Evolutionary conservation across 1,140 invertebrate species (phyloP).

Genomic region (Drosophila sucinea): DNA sequence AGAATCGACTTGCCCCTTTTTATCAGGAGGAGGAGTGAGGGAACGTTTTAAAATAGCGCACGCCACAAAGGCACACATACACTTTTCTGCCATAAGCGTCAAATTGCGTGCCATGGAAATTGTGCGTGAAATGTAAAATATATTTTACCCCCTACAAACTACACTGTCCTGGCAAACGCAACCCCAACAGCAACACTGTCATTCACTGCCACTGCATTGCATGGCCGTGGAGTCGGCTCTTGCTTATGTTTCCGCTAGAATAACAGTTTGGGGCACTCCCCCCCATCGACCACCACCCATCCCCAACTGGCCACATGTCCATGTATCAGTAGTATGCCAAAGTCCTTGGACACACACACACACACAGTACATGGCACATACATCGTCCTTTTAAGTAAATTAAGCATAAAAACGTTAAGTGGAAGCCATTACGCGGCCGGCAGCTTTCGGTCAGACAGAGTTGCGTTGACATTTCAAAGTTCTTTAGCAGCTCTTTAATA

Average conservation of each 20-base stretch:
- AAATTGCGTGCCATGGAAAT: slow-evolving; percentile 78
- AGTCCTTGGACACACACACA: not conserved
- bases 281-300: slow-evolving; percentile 28
- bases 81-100: slow-evolving; percentile 60
- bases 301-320: not conserved
- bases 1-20: slow-evolving; percentile 29
- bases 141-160: slow-evolving; percentile 17
- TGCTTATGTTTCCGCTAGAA: slow-evolving; percentile 30
- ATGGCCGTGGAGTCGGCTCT: slow-evolving; percentile 34
- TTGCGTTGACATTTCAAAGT: slow-evolving; percentile 54
- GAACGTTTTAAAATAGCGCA: slow-evolving; percentile 60
- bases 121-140: slow-evolving; percentile 82
- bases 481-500: slow-evolving; percentile 72
- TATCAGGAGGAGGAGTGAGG: not conserved
- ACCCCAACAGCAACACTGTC: not conserved
- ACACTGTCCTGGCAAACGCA: not conserved
- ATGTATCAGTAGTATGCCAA: slow-evolving; percentile 3
- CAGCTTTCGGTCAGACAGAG: slow-evolving; percentile 28
- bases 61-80: slow-evolving; percentile 32
- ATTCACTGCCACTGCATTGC: slow-evolving; percentile 56
- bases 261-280: slow-evolving; percentile 44
- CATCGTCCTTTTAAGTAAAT: slow-evolving; percentile 78
- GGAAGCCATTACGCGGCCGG: slow-evolving; percentile 82
- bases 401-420: slow-evolving; percentile 82
- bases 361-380: not conserved